Percentiles rank a stretch among this genome's conserved stretches.
Conservation (phyloP, 2,888 invertebrate genomes). For the Lissonota sp. region DNA sequence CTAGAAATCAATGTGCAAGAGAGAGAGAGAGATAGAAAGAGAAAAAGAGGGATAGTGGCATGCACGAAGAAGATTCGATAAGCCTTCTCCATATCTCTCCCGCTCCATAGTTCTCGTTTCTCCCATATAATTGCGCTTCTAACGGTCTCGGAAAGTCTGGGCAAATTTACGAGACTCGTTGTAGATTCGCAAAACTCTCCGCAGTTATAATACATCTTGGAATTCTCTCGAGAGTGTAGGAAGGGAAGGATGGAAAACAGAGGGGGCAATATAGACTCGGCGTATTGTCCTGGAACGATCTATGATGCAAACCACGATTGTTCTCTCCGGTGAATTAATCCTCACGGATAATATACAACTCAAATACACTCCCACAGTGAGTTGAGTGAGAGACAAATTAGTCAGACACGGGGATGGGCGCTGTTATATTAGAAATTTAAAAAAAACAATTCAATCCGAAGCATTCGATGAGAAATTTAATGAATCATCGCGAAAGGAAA, state of each 20-base stretch:
- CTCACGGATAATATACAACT: constrained; percentile 25
- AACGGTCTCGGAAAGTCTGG: constrained; percentile 55
- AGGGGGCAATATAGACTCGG: constrained; percentile 41
- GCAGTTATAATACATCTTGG: constrained; percentile 46
- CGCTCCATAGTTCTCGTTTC: constrained; percentile 41
- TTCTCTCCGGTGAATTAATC: constrained; percentile 55
- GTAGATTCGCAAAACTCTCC: constrained; percentile 46
- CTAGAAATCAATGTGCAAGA: constrained; percentile 38
- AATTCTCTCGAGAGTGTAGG: constrained; percentile 51
- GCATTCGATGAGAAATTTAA: not conserved
- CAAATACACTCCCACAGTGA: constrained; percentile 21
- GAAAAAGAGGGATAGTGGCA: not conserved
- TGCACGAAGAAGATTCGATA: constrained; percentile 39
- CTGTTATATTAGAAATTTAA: not conserved
- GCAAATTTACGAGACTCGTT: constrained; percentile 58
- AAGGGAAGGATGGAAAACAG: no score
- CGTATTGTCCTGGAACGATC: constrained; percentile 57
- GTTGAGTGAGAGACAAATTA: constrained; percentile 47
- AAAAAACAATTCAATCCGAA: not conserved
- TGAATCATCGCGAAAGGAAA: not conserved
- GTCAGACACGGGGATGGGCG: constrained; percentile 21
- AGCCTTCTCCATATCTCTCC: constrained; percentile 54
- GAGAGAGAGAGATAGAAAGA: constrained; percentile 13
- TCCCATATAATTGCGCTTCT: constrained; percentile 59
- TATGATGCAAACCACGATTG: constrained; percentile 56